Evolutionary conservation across 2,113 vertebrate genomes (phyloP).

Genomic region (Cygnus atratus): DNA sequence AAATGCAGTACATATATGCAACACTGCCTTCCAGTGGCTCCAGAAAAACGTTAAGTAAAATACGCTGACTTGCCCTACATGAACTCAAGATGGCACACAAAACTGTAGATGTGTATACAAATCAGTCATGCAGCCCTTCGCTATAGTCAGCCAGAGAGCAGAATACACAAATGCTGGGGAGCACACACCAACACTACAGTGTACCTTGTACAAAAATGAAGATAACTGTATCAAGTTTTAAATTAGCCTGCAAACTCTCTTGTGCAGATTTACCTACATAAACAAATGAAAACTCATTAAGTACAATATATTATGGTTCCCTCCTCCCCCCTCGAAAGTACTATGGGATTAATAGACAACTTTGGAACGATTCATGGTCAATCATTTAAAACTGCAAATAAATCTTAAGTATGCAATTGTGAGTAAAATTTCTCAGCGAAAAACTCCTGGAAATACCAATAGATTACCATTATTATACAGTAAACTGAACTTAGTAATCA

Average conservation of each 20-base stretch:
- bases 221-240: neutral
- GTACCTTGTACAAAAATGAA: neutral
- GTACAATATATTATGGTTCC: neutral
- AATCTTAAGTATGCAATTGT: neutral
- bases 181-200: neutral
- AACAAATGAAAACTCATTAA: neutral
- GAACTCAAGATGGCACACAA: rapidly evolving
- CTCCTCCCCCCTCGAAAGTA: neutral
- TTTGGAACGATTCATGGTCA: neutral
- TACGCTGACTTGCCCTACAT: rapidly evolving
- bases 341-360: neutral
- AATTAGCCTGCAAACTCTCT: neutral
- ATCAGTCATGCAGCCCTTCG: neutral
- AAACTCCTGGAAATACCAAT: neutral
- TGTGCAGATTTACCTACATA: neutral
- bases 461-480: neutral
- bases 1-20: neutral
- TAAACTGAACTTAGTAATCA: neutral
- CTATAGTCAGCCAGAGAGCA: neutral
- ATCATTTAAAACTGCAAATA: neutral
- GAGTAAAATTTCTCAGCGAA: neutral
- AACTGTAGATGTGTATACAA: neutral
- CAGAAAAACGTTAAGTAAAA: neutral
- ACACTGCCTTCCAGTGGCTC: neutral
- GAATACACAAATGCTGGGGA: neutral